Percentiles rank a stretch among this genome's conserved stretches.
These are phyloP conservation scores for Girardia tigrina DNA, from an alignment of 2,888 invertebrate genomes.

Conservation along the genomic window DNA sequence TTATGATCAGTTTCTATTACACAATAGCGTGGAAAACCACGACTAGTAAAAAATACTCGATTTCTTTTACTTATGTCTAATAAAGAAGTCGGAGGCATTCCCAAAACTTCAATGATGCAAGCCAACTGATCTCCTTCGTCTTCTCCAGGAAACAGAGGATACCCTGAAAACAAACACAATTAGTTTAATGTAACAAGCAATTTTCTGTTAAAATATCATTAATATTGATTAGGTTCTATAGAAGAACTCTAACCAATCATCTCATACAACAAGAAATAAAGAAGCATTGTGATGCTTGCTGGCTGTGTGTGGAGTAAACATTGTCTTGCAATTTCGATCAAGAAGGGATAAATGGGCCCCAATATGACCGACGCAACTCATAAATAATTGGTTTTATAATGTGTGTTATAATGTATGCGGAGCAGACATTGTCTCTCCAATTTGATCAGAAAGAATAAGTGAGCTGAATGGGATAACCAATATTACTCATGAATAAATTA, in stretches of 20 bases:
- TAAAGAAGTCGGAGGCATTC: constrained; percentile 69
- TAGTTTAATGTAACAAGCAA: neutral
- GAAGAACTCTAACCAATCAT: neutral
- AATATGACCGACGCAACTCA: neutral
- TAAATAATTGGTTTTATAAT: neutral
- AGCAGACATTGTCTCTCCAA: too few relatives aligned
- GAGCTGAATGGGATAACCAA: too few relatives aligned
- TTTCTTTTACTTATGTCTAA: constrained; percentile 72
- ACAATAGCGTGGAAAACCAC: constrained; percentile 64
- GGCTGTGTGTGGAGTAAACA: neutral
- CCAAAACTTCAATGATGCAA: constrained; percentile 79
- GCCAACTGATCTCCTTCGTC: constrained; percentile 87
- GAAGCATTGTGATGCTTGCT: neutral
- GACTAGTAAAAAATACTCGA: constrained; percentile 80
- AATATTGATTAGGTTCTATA: neutral
- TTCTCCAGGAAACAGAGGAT: constrained; percentile 82
- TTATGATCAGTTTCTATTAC: constrained; percentile 54
- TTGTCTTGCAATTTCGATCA: neutral
- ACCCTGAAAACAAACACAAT: constrained; percentile 61
- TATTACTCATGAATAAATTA: neutral
- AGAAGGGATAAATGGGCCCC: neutral
- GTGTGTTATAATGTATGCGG: neutral
- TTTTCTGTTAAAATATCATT: neutral
- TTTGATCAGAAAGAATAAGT: too few relatives aligned
- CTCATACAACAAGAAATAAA: neutral